Conservation (phyloP, 2,797 vertebrate genomes). For the Acanthurus leucopareius region DNA sequence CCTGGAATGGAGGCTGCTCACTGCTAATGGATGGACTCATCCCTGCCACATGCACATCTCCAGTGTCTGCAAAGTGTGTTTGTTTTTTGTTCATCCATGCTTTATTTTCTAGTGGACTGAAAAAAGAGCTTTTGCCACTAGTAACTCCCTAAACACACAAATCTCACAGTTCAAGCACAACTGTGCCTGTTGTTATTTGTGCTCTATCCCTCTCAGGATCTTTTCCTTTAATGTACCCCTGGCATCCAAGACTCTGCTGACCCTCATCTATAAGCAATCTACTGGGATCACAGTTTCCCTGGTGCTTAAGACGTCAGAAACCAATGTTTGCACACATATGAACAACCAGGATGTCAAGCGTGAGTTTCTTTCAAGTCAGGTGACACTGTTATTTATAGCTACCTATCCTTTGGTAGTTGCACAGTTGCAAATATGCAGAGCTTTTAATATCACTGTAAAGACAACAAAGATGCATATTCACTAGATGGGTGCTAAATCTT, state of each 20-base stretch:
- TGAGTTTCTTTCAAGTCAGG: constrained; percentile 71
- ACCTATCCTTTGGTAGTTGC: not conserved
- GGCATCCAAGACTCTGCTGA: constrained; percentile 84
- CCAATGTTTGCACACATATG: constrained; percentile 49
- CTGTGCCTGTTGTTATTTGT: not conserved
- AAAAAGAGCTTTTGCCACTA: not conserved
- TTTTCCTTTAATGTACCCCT: constrained; percentile 90
- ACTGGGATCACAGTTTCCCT: constrained; percentile 77
- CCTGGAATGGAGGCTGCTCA: constrained; percentile 92
- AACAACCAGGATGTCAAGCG: constrained; percentile 65
- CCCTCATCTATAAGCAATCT: constrained; percentile 87
- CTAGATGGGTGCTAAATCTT: no score
- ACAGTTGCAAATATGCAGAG: no score
- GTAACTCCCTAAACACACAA: not conserved
- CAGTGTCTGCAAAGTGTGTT: constrained; percentile 85
- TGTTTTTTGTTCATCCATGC: not conserved
- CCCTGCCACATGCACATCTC: constrained; percentile 62
- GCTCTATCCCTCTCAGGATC: constrained; percentile 81
- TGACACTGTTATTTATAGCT: no score
- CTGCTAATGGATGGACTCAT: constrained; percentile 89
- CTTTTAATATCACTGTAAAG: no score
- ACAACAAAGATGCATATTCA: no score
- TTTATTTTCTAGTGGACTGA: not conserved
- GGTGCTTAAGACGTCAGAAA: constrained; percentile 86
- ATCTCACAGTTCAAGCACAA: not conserved